Evolutionary conservation across 2,113 vertebrate species (phyloP).

Genomic region (Sceloporus undulatus): DNA sequence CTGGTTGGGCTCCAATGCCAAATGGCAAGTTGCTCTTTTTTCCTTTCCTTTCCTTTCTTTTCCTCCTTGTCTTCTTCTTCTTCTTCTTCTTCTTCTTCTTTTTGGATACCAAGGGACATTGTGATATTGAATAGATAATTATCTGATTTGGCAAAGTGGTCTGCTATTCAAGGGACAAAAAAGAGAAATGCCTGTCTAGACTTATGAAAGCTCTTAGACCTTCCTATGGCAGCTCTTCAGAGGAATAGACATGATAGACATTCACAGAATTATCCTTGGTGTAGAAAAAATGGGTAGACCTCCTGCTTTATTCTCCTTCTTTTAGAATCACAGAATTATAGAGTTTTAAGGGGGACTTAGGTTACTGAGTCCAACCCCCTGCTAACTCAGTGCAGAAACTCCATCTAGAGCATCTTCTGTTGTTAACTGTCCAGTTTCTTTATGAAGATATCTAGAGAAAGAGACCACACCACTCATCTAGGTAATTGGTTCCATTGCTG

Average conservation of each 20-base stretch:
- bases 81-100: too few relatives aligned
- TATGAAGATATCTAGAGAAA: too few relatives aligned
- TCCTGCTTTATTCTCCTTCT: too few relatives aligned
- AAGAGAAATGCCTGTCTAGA: fast-evolving
- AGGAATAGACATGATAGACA: not conserved
- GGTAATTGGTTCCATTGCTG: too few relatives aligned
- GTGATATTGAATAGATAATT: not conserved
- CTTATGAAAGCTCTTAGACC: not conserved
- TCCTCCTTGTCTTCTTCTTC: too few relatives aligned
- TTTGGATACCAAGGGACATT: not conserved
- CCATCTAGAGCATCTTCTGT: not conserved
- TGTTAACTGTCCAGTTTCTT: too few relatives aligned
- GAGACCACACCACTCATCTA: too few relatives aligned
- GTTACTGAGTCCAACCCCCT: too few relatives aligned
- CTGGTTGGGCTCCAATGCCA: not conserved
- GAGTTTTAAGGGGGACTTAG: not conserved
- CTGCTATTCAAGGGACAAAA: not conserved
- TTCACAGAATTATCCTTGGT: not conserved
- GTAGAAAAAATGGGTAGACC: too few relatives aligned
- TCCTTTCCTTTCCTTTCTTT: too few relatives aligned
- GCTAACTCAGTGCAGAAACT: not conserved
- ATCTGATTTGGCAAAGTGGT: not conserved
- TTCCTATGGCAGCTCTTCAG: not conserved
- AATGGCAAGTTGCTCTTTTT: not conserved
- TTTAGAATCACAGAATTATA: not conserved